Percentiles rank a stretch among this genome's conserved stretches.
phyloP scores from a whole-genome alignment of 2,113 vertebrate species.

The Alethe castanea region DNA sequence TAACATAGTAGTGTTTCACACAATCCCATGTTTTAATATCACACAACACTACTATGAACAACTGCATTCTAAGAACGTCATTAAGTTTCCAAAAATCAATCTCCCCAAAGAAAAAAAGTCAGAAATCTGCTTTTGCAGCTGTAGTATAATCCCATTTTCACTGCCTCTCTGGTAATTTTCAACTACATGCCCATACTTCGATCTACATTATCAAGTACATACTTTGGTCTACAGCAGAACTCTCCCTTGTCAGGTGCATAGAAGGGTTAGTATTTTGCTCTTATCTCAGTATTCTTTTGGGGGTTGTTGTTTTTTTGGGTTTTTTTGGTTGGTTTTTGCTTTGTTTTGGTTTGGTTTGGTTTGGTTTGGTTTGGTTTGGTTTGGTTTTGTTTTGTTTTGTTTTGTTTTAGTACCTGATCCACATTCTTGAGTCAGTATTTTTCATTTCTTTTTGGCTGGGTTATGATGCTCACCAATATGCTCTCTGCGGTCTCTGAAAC shows the following conservation, averaged over 20 bases:
- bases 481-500: neutral
- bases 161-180: neutral
- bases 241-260: neutral
- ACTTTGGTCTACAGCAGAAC: neutral
- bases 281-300: neutral
- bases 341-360: too few species aligned
- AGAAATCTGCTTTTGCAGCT: neutral
- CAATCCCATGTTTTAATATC: constrained; percentile 6
- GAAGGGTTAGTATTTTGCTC: neutral
- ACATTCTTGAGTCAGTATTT: neutral
- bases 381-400: too few species aligned
- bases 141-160: neutral
- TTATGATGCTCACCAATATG: neutral
- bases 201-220: too few species aligned
- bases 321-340: too few species aligned
- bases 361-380: too few species aligned
- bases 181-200: neutral
- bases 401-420: neutral
- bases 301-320: neutral
- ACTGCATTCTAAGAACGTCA: neutral
- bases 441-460: neutral
- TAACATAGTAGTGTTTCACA: neutral
- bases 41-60: neutral
- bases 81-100: neutral
- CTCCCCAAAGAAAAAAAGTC: neutral